Conservation (phyloP, 1,140 invertebrate species). For the Diachasma alloeum region DNA sequence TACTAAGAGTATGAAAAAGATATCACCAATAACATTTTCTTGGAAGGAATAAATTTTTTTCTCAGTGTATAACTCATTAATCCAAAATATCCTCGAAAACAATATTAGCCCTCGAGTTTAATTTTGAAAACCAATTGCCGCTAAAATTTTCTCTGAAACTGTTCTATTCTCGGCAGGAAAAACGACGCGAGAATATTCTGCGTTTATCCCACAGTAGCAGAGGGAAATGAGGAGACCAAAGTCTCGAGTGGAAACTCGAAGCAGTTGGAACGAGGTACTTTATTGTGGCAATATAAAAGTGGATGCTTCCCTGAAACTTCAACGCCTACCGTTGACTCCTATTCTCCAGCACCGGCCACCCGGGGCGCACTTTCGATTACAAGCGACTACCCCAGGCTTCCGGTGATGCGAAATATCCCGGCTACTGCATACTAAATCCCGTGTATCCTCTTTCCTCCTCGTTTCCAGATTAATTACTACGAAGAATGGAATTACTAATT, state of each 20-base stretch:
- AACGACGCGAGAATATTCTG: no score
- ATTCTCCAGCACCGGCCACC: not conserved
- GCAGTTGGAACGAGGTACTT: slow-evolving; percentile 40
- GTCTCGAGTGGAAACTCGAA: slow-evolving; percentile 33
- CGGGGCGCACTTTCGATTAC: slow-evolving; percentile 19
- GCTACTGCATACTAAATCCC: not conserved
- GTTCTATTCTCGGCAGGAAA: no score
- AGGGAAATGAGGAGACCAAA: not conserved
- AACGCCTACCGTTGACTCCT: slow-evolving; percentile 16
- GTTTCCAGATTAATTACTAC: not conserved
- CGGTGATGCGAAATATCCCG: not conserved
- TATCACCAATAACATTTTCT: no score
- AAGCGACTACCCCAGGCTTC: slow-evolving; percentile 8
- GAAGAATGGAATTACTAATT: not conserved
- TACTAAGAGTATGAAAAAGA: no score
- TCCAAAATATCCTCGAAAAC: no score
- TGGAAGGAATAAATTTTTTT: no score
- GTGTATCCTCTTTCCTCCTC: not conserved
- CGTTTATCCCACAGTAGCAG: not conserved
- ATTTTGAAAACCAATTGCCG: no score
- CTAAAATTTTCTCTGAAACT: no score
- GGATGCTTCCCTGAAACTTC: slow-evolving; percentile 39
- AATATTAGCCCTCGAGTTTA: no score
- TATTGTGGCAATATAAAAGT: slow-evolving; percentile 52
- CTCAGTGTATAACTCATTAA: no score